Percentiles rank a stretch among this genome's conserved stretches.
Conservation (phyloP, 2,113 vertebrate species). For the Pogonocichla stellata region DNA sequence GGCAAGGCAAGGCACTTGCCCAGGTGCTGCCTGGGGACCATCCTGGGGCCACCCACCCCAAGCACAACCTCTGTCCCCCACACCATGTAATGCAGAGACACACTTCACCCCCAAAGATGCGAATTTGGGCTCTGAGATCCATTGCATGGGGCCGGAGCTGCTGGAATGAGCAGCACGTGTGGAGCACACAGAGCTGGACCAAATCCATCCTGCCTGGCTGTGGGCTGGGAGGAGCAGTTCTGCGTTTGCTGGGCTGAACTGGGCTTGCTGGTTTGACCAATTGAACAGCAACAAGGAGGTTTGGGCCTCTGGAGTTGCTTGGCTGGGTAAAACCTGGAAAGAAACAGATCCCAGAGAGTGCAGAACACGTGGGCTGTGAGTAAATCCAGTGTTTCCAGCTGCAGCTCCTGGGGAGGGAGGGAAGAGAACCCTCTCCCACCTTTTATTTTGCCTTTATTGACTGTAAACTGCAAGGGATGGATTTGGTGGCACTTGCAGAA, state of each 20-base stretch:
- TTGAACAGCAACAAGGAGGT: background rate
- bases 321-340: background rate
- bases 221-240: background rate
- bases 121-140: background rate
- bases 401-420: background rate
- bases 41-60: background rate
- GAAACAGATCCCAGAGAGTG: fast-evolving
- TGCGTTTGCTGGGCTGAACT: background rate
- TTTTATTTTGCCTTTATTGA: background rate
- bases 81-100: fast-evolving
- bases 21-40: background rate
- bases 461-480: background rate
- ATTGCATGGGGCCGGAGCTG: fast-evolving
- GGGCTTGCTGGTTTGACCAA: background rate
- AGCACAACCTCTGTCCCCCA: background rate
- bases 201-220: background rate
- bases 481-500: background rate
- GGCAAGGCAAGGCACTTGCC: background rate
- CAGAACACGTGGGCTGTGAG: fast-evolving
- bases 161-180: background rate
- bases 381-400: fast-evolving
- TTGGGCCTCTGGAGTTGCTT: background rate
- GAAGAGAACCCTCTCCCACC: background rate
- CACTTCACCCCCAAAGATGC: background rate
- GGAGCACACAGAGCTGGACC: fast-evolving